Base-by-base conservation (phyloP, 1,140 invertebrate species). In the Lethocerus indicus region DNA sequence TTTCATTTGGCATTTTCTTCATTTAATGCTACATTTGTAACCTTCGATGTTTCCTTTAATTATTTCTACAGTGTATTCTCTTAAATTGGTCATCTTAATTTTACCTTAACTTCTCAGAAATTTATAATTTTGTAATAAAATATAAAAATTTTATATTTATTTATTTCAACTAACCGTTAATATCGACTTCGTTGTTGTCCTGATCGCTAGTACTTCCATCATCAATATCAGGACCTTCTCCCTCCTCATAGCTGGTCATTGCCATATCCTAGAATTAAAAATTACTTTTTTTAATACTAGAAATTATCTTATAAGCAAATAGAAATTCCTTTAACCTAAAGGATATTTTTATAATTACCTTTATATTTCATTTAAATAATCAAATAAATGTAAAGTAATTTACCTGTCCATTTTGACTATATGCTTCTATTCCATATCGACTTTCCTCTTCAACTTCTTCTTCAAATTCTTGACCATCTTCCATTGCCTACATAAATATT, bases 111-210 rank as follows among this genome's bases (percentile, higher is more conserved):
- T n/a, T n/a, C n/a, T n/a, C n/a, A n/a, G n/a, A n/a, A n/a, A n/a
- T n/a, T n/a, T n/a, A n/a, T n/a, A n/a, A n/a, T n/a, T n/a, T n/a
- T n/a, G n/a, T n/a, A n/a, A n/a, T n/a, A n/a, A n/a, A n/a, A n/a
- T n/a, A n/a, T n/a, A n/a, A n/a, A n/a, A n/a, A n/a, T n/a, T n/a
- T n/a, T n/a, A n/a, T n/a, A n/a, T n/a, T n/a, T n/a, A n/a, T n/a
- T n/a, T n/a, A n/a, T 20, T 21, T 37, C 16, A 23, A 52, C 54
- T 28, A 18, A 66, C 64, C 57, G 27, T 78, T 72, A 2, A 75
- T 72, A 54, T 80, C 78, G 0, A 78, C 78, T 60, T 79, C 77
- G 56, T 79, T 78, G 43, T 75, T 76, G 27, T 71, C 74, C 28
- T 68, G 66, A 41, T 66, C 66, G 5, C 57, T 57, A 25, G 57